Conservation (phyloP, 2,888 invertebrate genomes). For the Pterobdella sp. region DNA sequence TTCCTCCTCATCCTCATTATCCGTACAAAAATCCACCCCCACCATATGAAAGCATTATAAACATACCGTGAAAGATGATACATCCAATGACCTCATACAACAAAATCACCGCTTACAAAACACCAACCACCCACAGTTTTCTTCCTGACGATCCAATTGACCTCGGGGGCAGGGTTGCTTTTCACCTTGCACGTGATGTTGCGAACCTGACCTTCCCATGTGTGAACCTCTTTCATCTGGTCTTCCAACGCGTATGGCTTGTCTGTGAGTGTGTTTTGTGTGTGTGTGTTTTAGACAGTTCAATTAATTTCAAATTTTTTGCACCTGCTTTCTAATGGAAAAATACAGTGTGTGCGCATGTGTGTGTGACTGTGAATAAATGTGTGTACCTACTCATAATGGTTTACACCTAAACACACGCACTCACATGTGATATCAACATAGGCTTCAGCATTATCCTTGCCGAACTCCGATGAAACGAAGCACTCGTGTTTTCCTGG, state of each 20-base stretch:
- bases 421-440: too few relatives aligned
- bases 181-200: conserved; percentile 5
- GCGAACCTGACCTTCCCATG: background rate
- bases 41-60: background rate
- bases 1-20: background rate
- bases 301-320: too few relatives aligned
- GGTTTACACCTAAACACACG: too few relatives aligned
- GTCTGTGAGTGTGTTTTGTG: conserved; percentile 15
- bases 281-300: background rate
- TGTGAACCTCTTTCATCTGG: background rate
- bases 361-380: conserved; percentile 24
- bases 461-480: too few relatives aligned
- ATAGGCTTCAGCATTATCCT: too few relatives aligned
- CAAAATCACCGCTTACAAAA: too few relatives aligned
- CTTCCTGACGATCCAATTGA: background rate
- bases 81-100: too few relatives aligned
- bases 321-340: too few relatives aligned
- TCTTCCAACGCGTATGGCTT: background rate
- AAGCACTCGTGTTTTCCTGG: too few relatives aligned
- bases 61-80: too few relatives aligned
- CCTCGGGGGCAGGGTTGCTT: background rate
- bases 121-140: background rate
- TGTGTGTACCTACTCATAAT: background rate
- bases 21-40: background rate
- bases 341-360: conserved; percentile 13